These are phyloP conservation scores for Micromys minutus DNA, from an alignment of 2,113 vertebrate species.

Conservation along the genomic window DNA sequence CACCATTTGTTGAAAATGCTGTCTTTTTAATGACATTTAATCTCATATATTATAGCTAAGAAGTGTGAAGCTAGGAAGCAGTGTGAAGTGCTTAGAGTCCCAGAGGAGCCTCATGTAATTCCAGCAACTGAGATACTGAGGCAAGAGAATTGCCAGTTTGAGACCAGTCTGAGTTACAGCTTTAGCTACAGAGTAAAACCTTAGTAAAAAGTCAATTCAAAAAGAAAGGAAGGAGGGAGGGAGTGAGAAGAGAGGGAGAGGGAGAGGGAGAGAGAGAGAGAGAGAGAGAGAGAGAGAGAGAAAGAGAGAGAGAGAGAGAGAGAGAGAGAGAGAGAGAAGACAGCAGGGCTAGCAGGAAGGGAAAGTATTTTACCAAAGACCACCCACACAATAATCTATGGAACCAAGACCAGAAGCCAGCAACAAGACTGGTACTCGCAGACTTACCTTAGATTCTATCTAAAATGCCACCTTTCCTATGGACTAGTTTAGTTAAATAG, in stretches of 20 bases:
- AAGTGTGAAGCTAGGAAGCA: background rate
- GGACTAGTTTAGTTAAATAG: background rate
- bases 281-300: background rate
- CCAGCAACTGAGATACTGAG: background rate
- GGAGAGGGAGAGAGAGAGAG: too few relatives aligned
- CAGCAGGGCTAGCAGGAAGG: background rate
- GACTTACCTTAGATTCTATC: background rate
- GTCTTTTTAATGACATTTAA: background rate
- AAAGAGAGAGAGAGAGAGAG: background rate
- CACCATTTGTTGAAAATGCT: too few relatives aligned
- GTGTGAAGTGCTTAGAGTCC: background rate
- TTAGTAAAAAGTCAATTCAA: background rate
- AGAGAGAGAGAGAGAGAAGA: background rate
- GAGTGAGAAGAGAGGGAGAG: background rate
- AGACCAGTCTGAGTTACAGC: background rate
- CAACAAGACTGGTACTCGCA: background rate
- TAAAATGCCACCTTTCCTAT: background rate
- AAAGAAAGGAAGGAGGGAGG: background rate
- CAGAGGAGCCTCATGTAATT: background rate
- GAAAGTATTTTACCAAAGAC: constrained; percentile 29
- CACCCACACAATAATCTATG: background rate
- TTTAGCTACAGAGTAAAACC: background rate
- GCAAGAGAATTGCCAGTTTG: background rate
- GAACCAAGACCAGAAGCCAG: background rate
- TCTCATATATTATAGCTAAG: constrained; percentile 22